Evolutionary conservation across 2,888 invertebrate genomes (phyloP), one percentile per base, ranked within the genome.

Genomic region (Gisinianus flammeolus): DNA sequence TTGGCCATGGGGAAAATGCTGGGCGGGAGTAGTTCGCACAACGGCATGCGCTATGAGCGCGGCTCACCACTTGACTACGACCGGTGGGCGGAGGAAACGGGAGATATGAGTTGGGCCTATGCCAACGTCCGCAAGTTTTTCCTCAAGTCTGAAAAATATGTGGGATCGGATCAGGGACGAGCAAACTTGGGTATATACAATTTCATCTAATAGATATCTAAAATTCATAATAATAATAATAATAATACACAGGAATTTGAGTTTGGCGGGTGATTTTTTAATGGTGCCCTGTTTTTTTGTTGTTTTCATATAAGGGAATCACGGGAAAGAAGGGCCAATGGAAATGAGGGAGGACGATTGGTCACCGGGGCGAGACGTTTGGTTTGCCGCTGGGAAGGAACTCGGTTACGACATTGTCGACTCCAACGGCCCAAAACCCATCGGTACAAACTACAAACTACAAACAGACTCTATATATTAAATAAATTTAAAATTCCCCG

Each of bases 321-420:
- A 44, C 6, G 44, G 44, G 19, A 12, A 19, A 44, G 44, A 44
- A 44, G 44, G 44, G 19, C 44, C 19, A 16, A 19, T 44, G 3
- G 19, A 12, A 16, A 44, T 12, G 12, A 19, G 19, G 12, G 44
- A 44, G 19, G 19, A 44, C 19, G 44, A 44, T 16, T 44, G 19
- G 12, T 44, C 44, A 2, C 44, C 44, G 19, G 44, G 44, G 19
- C 2, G 44, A 2, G 44, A 44, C 19, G 8, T 44, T 4, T 44
- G 12, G 12, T 44, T 64, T 6, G 24, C 12, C 19, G 74, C 74
- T 12, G 74, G 64, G 5, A 74, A 64, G 24, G 74, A 74, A 24
- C 33, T 74, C 10, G 74, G 74, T 31, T 74, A 64, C 35, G 24
- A 64, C 24, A 64, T 62, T 31, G 31, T 74, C 19, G 74, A 74